Evolutionary conservation across 2,113 vertebrate genomes (phyloP).

Genomic region (Percina caprodes): DNA sequence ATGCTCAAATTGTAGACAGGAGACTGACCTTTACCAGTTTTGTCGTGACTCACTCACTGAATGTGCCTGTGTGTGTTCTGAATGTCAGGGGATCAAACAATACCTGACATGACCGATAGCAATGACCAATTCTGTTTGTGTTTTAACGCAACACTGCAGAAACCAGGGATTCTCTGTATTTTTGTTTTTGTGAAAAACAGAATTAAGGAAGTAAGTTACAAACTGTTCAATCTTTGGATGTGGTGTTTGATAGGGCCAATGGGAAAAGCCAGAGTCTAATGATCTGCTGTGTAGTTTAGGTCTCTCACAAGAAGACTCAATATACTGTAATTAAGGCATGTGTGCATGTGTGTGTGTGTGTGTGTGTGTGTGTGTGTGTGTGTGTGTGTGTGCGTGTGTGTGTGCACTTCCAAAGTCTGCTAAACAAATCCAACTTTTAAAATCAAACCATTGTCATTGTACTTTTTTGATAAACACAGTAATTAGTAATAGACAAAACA

Average conservation of each 20-base stretch:
- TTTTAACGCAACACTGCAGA: constrained; percentile 9
- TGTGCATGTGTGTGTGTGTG: constrained; percentile 38
- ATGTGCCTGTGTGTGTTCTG: neutral
- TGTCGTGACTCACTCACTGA: constrained; percentile 61
- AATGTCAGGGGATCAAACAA: constrained; percentile 48
- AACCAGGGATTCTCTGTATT: neutral
- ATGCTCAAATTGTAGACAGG: constrained; percentile 56
- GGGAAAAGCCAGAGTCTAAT: constrained; percentile 23
- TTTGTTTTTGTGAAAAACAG: constrained; percentile 15
- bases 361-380: constrained; percentile 27
- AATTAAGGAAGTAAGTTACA: neutral
- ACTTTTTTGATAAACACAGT: constrained; percentile 1
- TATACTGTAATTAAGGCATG: constrained; percentile 36
- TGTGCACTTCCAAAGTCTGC: neutral
- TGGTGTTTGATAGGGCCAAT: neutral
- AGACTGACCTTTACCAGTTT: constrained; percentile 67
- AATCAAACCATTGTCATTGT: constrained; percentile 12
- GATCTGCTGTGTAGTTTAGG: constrained; percentile 35
- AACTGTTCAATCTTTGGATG: neutral
- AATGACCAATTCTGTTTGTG: neutral
- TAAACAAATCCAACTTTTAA: constrained; percentile 31
- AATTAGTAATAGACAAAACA: constrained; percentile 28
- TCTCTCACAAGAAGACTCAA: constrained; percentile 12
- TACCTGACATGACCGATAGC: neutral
- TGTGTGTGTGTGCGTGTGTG: constrained; percentile 1